Evolutionary conservation across 2,113 vertebrate genomes (phyloP).

Genomic region (Vidua chalybeata): DNA sequence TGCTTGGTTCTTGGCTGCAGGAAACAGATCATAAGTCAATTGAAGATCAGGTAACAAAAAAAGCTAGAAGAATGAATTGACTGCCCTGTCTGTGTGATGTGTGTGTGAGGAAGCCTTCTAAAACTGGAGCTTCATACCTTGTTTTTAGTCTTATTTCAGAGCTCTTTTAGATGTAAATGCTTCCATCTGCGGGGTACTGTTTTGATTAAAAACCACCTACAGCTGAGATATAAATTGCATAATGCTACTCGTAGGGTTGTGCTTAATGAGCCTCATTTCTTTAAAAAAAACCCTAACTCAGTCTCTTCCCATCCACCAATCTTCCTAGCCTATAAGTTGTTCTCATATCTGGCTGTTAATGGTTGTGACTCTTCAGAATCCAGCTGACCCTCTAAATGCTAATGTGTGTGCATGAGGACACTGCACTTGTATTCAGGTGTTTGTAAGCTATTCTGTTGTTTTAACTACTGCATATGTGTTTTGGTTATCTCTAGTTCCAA

Average conservation of each 20-base stretch:
- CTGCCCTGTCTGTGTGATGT: neutral
- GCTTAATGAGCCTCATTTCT: neutral
- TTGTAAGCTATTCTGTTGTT: neutral
- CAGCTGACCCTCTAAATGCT: neutral
- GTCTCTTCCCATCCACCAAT: fast-evolving
- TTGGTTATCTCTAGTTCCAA: neutral
- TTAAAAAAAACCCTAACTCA: neutral
- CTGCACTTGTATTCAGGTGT: neutral
- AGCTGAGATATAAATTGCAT: neutral
- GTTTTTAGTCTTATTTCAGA: neutral
- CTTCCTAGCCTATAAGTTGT: neutral
- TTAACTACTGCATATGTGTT: neutral
- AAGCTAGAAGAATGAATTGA: neutral
- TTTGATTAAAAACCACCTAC: neutral
- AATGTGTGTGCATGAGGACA: neutral
- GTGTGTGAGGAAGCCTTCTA: neutral
- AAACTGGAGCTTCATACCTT: neutral
- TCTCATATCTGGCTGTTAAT: neutral
- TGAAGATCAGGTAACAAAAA: conserved; percentile 89
- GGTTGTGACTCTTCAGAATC: neutral
- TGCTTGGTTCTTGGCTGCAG: conserved; percentile 99
- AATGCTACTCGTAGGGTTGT: neutral
- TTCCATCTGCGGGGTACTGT: neutral
- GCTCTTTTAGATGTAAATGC: neutral
- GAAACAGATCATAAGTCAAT: conserved; percentile 99